Evolutionary conservation across 1,140 invertebrate species (phyloP), one percentile per base, ranked within the genome.

Genomic region (Mercenaria mercenaria): DNA sequence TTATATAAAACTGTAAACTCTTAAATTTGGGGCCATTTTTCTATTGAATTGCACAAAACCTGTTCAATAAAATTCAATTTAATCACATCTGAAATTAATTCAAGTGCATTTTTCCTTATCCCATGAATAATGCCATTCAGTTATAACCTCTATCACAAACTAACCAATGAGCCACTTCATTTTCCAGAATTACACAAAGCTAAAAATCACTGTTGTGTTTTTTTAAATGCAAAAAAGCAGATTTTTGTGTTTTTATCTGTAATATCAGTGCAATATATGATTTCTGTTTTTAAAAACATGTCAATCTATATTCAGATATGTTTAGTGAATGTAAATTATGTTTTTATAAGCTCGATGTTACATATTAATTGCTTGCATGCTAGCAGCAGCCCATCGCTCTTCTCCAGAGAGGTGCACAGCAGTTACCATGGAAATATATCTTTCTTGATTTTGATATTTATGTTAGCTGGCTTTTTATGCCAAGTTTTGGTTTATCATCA

Each of bases 401-500:
- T 69, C 56, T 59, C 76, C 20, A 23, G 32, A 32, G 2, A 72
- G 34, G 4, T 37, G 34, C 29, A 37, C 32, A 39, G 29, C 67
- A 26, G 26, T 64, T 64, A 29, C n/a, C n/a, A n/a, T 29, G 26
- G n/a, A 8, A 10, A 50, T 76, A 56, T 81, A 61, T 77, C 11
- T 61, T 52, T 41, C 13, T 43, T 77, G 59, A 72, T 23, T 41
- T 64, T 82, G 6, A 37, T 72, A 11, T 26, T 76, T 76, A 47
- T 76, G 56, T 88, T 67, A 67, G 61, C 79, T 56, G 79, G 79
- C 88, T 83, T 82, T 64, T 82, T 74, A 89, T 81, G 88, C 79
- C 88, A 83, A n/a, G 80, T 92, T 94, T 94, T 93, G 93, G 93
- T 94, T 94, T 93, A 92, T 88, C 90, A 88, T 91, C 94, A 98